Evolutionary conservation across 2,888 invertebrate genomes (phyloP), one percentile per base, ranked within the genome.

Genomic region (Clanis bilineata): DNA sequence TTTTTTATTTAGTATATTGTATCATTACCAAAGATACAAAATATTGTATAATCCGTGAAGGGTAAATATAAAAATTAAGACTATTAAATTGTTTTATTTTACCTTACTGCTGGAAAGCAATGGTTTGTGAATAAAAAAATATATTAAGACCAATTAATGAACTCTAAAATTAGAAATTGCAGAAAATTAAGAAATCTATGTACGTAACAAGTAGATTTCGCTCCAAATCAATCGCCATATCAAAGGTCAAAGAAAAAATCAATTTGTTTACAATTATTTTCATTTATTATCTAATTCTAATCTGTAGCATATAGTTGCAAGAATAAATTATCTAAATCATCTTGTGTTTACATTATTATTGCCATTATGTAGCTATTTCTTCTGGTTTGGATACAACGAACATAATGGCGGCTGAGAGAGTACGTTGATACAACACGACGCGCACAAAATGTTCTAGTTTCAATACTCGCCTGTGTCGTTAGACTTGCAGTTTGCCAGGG

Each of bases 241-340:
- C 18, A 2, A 58, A 54, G 63, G 44, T n/a, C 23, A 75, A 80
- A 76, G 67, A 76, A 82, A n/a, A 85, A 82, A 68, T 60, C 65
- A 62, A 56, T 56, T 59, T 64, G 72, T 81, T 78, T 86, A 85
- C 88, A 85, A 86, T 90, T 90, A 88, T 85, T 89, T 88, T 88
- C 90, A 90, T 90, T 91, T 90, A 91, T 88, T 89, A 90, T 84
- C 90, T 91, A 90, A 83, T 81, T 86, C 85, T 90, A 90, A 90
- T 90, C 82, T 87, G 87, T 86, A 85, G 88, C 86, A 86, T 87
- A 91, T 86, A 90, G 86, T 85, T 87, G 86, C 85, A 88, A 90
- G 87, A 90, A 88, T 88, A 88, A 83, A 85, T 84, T 85, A 85
- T 83, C 80, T 79, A 77, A 80, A 76, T 74, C 73, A 76, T 79